Percentiles rank a stretch among this genome's conserved stretches.
These are phyloP conservation scores for Sinosuthora webbiana DNA, from an alignment of 2,113 vertebrate species.

Conservation along the genomic window DNA sequence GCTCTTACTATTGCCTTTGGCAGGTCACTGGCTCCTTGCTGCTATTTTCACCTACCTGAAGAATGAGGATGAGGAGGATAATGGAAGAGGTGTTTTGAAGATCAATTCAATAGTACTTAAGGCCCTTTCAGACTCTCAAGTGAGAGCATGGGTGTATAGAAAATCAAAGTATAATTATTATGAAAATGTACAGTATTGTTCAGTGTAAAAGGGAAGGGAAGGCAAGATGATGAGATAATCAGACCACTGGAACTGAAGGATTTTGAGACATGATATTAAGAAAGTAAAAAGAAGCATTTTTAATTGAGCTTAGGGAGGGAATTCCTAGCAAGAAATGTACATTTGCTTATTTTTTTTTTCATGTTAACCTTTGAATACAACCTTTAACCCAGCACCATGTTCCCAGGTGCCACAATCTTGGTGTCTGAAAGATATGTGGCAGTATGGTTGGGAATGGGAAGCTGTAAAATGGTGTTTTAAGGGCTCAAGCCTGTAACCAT, in stretches of 20 bases:
- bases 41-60: background rate
- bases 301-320: background rate
- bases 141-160: constrained; percentile 25
- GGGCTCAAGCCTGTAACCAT: background rate
- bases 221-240: constrained; percentile 51
- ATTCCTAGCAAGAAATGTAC: background rate
- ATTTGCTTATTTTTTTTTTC: background rate
- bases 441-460: background rate
- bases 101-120: constrained; percentile 32
- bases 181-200: constrained; percentile 47
- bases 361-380: background rate
- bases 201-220: constrained; percentile 21
- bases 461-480: background rate
- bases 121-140: background rate
- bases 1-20: background rate
- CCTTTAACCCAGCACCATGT: background rate
- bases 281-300: background rate
- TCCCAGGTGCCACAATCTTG: background rate
- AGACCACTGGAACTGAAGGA: constrained; percentile 38
- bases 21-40: background rate
- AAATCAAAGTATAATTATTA: constrained; percentile 63
- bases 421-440: constrained; percentile 3
- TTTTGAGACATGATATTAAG: constrained; percentile 11
- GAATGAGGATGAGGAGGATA: constrained; percentile 23
- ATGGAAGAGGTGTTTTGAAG: constrained; percentile 30